Evolutionary conservation across 2,797 vertebrate genomes (phyloP).

Genomic region (Syncerus caffer): DNA sequence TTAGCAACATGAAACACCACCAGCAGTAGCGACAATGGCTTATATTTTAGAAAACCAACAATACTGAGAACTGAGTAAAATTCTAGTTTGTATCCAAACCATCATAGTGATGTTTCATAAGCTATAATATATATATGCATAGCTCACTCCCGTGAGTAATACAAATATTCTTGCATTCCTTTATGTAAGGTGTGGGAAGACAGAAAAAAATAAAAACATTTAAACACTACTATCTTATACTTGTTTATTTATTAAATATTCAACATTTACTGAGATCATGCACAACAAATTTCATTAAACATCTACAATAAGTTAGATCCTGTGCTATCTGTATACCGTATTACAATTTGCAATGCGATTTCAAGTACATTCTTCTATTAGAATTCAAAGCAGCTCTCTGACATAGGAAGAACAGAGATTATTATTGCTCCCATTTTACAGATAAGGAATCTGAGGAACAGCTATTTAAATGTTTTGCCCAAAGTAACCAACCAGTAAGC

Average conservation of each 20-base stretch:
- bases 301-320: neutral
- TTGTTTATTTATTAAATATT: neutral
- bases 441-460: neutral
- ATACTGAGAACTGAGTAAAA: neutral
- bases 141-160: neutral
- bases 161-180: conserved; percentile 27
- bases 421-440: neutral
- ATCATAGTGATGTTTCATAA: neutral
- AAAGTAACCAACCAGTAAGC: neutral
- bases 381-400: neutral
- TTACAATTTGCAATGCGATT: conserved; percentile 2
- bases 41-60: conserved; percentile 1
- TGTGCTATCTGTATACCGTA: neutral
- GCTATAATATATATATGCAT: neutral
- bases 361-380: neutral
- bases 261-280: neutral
- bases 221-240: neutral
- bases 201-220: neutral
- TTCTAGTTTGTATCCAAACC: conserved; percentile 7
- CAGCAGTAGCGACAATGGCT: neutral
- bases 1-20: neutral
- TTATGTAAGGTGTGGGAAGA: neutral
- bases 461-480: neutral
- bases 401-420: neutral
- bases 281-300: neutral